These are phyloP conservation scores for Mobula hypostoma DNA, from an alignment of 2,113 vertebrate genomes.

Conservation along the genomic window DNA sequence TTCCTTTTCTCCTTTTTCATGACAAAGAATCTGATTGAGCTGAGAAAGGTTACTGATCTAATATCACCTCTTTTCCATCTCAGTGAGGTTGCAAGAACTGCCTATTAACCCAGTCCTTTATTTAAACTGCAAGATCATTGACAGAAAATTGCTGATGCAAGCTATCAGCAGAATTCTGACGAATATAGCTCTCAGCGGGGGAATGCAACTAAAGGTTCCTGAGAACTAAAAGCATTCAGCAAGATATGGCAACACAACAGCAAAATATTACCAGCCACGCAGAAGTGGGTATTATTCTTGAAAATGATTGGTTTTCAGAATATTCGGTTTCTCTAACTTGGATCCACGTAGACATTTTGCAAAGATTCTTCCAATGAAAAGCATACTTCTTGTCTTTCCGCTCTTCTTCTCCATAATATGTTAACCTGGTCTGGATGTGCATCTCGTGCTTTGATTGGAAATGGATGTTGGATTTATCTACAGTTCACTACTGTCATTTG, in stretches of 20 bases:
- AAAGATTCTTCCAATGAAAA: neutral
- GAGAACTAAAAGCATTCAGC: neutral
- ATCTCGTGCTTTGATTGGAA: neutral
- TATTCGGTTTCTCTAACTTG: neutral
- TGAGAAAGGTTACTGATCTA: neutral
- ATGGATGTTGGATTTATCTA: neutral
- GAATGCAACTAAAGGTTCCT: neutral
- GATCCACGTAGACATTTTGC: neutral
- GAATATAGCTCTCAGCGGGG: neutral
- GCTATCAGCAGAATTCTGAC: constrained; percentile 1
- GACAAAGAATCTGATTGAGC: neutral
- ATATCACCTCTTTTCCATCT: neutral
- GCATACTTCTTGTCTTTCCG: neutral
- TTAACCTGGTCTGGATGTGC: neutral
- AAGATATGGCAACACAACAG: neutral
- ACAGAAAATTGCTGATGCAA: neutral
- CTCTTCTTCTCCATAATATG: neutral
- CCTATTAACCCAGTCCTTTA: neutral
- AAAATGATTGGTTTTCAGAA: neutral
- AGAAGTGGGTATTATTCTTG: neutral
- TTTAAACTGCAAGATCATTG: neutral
- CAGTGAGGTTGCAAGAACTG: neutral
- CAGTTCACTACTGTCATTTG: too few species aligned
- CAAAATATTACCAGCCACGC: neutral
- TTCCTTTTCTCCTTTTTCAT: neutral